Evolutionary conservation across 2,113 vertebrate genomes (phyloP), one percentile per base, ranked within the genome.

Genomic region (Labeo catla): DNA sequence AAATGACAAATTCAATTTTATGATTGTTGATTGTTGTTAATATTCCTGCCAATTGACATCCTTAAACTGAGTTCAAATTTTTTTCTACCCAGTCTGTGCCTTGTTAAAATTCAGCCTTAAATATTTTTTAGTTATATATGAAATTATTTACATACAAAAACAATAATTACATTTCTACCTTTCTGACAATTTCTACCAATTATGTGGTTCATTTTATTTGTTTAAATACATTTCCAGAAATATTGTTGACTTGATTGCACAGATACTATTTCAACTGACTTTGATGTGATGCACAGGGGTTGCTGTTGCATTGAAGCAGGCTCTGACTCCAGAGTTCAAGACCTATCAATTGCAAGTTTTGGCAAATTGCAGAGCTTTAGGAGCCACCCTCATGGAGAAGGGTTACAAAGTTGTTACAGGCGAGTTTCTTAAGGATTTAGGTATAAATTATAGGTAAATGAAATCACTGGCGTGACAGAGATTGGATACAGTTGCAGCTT

Each of bases 401-500:
- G 97, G 96, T 87, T 99, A 99, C 84, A 93, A 96, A 88, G 95
- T 99, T 0, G 97, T 99, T 49, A 99, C 98, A 0, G 97, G 98
- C 98, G 86, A 90, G 90, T 81, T 86, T 13, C 12, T 11, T 49
- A 52, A 76, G n/a, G 73, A 50, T 76, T 73, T 28, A 28, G 13
- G 28, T 68, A 23, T 76, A 15, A 76, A 28, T 76, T 28, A 50
- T 76, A 28, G 21, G 23, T 49, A 6, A 15, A n/a, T 52, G 15
- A 74, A 74, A 39, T 54, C 12, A 6, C 36, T 83, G 8, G 12
- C 13, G 21, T 23, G 34, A 61, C 61, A 0, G 13, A 23, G 16
- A 45, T 9, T 49, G 23, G 15, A 34, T 16, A 76, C 52, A 65
- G 21, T 23, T 10, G 15, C 23, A 34, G 8, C 9, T 72, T 9